Evolutionary conservation across 2,797 vertebrate genomes (phyloP).

Genomic region (Sebastes minor): DNA sequence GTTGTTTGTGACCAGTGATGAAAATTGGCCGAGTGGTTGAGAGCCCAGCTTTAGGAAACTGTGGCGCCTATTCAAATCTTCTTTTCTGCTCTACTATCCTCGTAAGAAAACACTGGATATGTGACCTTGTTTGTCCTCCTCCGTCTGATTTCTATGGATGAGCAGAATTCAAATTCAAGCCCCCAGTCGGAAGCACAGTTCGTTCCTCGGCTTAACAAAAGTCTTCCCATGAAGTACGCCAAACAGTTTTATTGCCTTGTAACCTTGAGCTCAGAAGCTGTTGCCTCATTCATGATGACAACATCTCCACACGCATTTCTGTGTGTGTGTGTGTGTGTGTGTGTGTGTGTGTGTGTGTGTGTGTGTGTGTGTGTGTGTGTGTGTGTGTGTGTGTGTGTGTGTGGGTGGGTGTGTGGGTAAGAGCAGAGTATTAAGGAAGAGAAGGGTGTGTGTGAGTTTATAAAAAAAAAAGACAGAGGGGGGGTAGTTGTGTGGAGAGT

Average conservation of each 20-base stretch:
- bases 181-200: conserved; percentile 61
- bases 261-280: conserved; percentile 74
- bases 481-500: background rate
- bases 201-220: conserved; percentile 63
- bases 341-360: background rate
- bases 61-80: conserved; percentile 70
- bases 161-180: conserved; percentile 62
- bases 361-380: conserved; percentile 17
- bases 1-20: conserved; percentile 75
- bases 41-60: conserved; percentile 64
- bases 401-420: background rate
- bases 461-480: background rate
- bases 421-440: conserved; percentile 1
- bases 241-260: conserved; percentile 78
- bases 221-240: conserved; percentile 75
- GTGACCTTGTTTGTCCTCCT: conserved; percentile 75
- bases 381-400: conserved; percentile 7
- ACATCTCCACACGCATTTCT: conserved; percentile 51
- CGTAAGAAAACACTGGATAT: conserved; percentile 63
- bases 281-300: conserved; percentile 71
- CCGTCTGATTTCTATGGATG: conserved; percentile 64
- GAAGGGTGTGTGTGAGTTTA: conserved; percentile 19
- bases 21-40: conserved; percentile 74
- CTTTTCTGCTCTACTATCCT: conserved; percentile 72
- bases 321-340: conserved; percentile 17